Conservation (phyloP, 1,140 invertebrate genomes). For the Charaxes varanes region DNA sequence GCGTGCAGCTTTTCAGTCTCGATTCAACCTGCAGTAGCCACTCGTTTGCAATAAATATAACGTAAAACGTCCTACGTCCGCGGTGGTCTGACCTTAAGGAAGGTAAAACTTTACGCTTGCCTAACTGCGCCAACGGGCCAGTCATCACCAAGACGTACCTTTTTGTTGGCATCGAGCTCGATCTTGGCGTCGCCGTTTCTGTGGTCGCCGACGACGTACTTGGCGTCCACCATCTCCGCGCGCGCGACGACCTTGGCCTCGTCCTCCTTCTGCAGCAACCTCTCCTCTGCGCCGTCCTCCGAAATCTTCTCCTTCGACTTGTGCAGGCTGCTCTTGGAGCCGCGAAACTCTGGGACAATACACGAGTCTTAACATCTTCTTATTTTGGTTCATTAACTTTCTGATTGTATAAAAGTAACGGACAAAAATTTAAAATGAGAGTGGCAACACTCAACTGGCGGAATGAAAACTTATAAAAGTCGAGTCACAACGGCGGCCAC, state of each 20-base stretch:
- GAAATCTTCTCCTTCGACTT: slow-evolving; percentile 79
- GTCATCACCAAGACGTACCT: slow-evolving; percentile 56
- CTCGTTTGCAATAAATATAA: too few relatives aligned
- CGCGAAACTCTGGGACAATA: too few relatives aligned
- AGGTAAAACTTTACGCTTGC: neutral
- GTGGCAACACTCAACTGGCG: too few relatives aligned
- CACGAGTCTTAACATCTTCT: too few relatives aligned
- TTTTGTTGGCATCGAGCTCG: slow-evolving; percentile 81
- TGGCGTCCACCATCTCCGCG: slow-evolving; percentile 77
- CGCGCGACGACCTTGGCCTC: slow-evolving; percentile 67
- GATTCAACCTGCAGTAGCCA: too few relatives aligned
- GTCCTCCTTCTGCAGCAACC: slow-evolving; percentile 74
- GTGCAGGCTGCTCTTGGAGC: slow-evolving; percentile 47
- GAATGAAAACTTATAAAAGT: too few relatives aligned
- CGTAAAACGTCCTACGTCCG: neutral
- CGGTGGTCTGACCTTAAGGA: neutral
- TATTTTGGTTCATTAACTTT: too few relatives aligned
- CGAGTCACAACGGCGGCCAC: too few relatives aligned
- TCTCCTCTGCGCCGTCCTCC: slow-evolving; percentile 76
- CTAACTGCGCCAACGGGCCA: too few relatives aligned
- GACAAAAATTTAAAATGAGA: too few relatives aligned
- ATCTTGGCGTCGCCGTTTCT: slow-evolving; percentile 92
- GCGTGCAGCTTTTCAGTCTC: too few relatives aligned
- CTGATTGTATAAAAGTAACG: too few relatives aligned
- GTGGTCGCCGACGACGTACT: slow-evolving; percentile 80